phyloP scores from a whole-genome alignment of 2,797 vertebrate species.

The Molothrus aeneus region DNA sequence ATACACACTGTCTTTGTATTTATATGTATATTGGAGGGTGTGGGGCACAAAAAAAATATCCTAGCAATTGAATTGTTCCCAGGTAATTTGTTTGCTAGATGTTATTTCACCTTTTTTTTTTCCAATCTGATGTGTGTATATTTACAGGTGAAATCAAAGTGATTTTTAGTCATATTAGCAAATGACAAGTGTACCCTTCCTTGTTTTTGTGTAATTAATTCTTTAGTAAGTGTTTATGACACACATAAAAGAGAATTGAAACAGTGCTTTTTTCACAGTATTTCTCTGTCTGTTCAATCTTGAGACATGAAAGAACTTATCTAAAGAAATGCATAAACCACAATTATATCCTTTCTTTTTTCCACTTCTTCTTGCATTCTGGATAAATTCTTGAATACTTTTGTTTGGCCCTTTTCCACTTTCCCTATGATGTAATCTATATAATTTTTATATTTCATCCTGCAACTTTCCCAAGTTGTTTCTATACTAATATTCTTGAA shows the following conservation, averaged over 20 bases:
- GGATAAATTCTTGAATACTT: not conserved
- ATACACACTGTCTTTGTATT: not conserved
- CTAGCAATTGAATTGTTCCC: not conserved
- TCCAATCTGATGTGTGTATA: not conserved
- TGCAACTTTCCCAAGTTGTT: not conserved
- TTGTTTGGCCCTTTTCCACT: not conserved
- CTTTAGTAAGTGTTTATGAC: not conserved
- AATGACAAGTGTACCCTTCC: not conserved
- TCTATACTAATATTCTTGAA: not conserved
- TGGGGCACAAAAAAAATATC: not conserved
- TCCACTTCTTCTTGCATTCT: not conserved
- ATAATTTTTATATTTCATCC: not conserved
- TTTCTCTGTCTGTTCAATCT: not conserved
- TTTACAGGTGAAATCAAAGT: not conserved
- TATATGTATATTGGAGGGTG: fast-evolving
- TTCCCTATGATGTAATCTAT: not conserved
- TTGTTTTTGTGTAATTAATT: not conserved
- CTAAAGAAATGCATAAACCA: not conserved
- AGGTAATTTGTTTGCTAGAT: not conserved
- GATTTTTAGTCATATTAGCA: not conserved
- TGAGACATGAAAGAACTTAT: not conserved
- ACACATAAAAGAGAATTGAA: not conserved
- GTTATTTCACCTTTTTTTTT: not conserved
- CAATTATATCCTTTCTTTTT: not conserved
- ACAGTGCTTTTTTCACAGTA: not conserved